Percentiles rank a stretch among this genome's conserved stretches.
phyloP scores from a whole-genome alignment of 2,113 vertebrate species.

The Cacatua alba region DNA sequence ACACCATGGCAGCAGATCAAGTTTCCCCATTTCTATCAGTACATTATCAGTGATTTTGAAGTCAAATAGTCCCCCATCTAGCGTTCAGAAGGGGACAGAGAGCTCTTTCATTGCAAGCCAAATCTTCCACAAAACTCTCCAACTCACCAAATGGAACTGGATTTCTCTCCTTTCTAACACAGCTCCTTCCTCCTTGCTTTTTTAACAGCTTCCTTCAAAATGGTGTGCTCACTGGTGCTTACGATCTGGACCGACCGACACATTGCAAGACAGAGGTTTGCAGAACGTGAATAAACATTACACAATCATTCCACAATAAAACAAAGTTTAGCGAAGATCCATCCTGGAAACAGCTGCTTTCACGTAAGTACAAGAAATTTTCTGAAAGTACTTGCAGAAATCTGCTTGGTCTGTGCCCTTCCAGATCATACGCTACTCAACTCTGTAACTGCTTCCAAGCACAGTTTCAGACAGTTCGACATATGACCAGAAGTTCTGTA shows the following conservation, averaged over 20 bases:
- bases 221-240: background rate
- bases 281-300: background rate
- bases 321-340: background rate
- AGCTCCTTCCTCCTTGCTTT: background rate
- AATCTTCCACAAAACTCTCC: background rate
- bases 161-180: background rate
- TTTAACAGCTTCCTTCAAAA: background rate
- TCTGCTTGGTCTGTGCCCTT: background rate
- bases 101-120: background rate
- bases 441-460: background rate
- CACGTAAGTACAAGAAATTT: background rate
- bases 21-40: background rate
- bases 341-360: background rate
- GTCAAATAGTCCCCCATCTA: background rate
- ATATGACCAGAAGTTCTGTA: background rate
- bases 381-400: background rate
- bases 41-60: background rate
- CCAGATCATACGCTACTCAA: background rate
- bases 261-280: fast-evolving
- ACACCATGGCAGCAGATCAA: background rate
- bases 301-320: background rate
- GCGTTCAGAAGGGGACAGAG: background rate
- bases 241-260: background rate
- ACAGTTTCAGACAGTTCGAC: background rate
- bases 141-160: background rate